phyloP scores from a whole-genome alignment of 1,140 invertebrate species.

The Drosophila setifemur region DNA sequence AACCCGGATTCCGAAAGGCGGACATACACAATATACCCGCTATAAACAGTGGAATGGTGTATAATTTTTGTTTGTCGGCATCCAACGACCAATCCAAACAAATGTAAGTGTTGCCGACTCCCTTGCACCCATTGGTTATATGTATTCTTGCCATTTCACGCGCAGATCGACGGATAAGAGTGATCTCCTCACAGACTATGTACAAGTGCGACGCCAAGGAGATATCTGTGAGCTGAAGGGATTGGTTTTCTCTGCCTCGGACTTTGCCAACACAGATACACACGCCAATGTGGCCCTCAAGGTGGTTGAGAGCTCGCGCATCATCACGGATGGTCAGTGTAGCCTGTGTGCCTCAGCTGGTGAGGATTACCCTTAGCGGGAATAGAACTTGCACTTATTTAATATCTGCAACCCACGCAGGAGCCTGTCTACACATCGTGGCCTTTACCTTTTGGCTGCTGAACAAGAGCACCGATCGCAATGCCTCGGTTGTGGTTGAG shows the following conservation, averaged over 20 bases:
- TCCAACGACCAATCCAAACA: slow-evolving; percentile 26
- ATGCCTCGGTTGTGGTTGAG: slow-evolving; percentile 49
- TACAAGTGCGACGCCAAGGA: slow-evolving; percentile 55
- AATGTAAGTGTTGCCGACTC: slow-evolving; percentile 37
- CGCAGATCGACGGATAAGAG: slow-evolving; percentile 38
- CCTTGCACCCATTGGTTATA: not conserved
- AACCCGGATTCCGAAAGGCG: slow-evolving; percentile 70
- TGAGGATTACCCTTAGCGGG: not conserved
- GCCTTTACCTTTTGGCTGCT: slow-evolving; percentile 77
- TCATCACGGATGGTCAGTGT: slow-evolving; percentile 51
- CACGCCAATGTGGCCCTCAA: slow-evolving; percentile 64
- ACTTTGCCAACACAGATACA: slow-evolving; percentile 52
- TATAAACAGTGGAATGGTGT: slow-evolving; percentile 61
- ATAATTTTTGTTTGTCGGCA: slow-evolving; percentile 49
- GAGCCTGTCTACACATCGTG: slow-evolving; percentile 58
- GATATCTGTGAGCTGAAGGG: slow-evolving; percentile 56
- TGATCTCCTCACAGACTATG: slow-evolving; percentile 69
- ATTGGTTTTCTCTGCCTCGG: slow-evolving; percentile 46
- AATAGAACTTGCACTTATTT: not conserved
- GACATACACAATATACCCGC: slow-evolving; percentile 62
- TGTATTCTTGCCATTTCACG: not conserved
- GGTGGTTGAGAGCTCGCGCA: slow-evolving; percentile 36
- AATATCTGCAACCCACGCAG: slow-evolving; percentile 6
- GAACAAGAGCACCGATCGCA: slow-evolving; percentile 51
- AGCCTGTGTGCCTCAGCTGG: slow-evolving; percentile 38